Evolutionary conservation across 2,888 invertebrate genomes (phyloP), one percentile per base, ranked within the genome.

Genomic region (Caprella mutica): DNA sequence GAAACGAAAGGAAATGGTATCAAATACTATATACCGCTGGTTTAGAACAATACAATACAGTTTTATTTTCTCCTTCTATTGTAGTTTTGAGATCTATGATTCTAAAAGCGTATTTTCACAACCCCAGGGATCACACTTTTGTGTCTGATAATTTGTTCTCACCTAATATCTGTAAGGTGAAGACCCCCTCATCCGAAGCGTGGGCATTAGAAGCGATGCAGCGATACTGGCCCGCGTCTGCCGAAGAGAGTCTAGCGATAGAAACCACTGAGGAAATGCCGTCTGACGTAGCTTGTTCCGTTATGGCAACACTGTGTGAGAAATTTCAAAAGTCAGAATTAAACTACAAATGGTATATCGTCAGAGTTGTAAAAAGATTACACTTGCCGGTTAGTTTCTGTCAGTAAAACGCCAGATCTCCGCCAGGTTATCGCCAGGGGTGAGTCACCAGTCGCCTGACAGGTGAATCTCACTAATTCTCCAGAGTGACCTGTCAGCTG

Each of bases 361-460:
- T n/a, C n/a, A n/a, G n/a, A n/a, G n/a, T n/a, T n/a, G n/a, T n/a
- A n/a, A n/a, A n/a, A n/a, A n/a, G 8, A 42, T 6, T 5, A 14
- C 5, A 2, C 35, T 29, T 27, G 56, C 59, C 53, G 56, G 46
- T 59, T 44, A 8, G 38, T 23, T n/a, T 29, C 54, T 21, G 48
- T 26, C 26, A 61, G 24, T 19, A 48, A 56, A 0, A 35, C 40
- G 27, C 55, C 57, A 51, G 55, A 54, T 8, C 52, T 35, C 8
- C 38, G 55, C 61, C 61, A 61, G 55, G 52, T 58, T 42, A 61
- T 19, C 4, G 53, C 38, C 21, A 61, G 51, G 19, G 61, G 61
- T 23, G 55, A 44, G 24, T 61, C 61, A 14, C 61, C 61, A 19
- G 54, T 58, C 1, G 61, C 61, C 43, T 58, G 55, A 33, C 61